phyloP scores from a whole-genome alignment of 2,888 invertebrate species.

The Lissonota sp. region DNA sequence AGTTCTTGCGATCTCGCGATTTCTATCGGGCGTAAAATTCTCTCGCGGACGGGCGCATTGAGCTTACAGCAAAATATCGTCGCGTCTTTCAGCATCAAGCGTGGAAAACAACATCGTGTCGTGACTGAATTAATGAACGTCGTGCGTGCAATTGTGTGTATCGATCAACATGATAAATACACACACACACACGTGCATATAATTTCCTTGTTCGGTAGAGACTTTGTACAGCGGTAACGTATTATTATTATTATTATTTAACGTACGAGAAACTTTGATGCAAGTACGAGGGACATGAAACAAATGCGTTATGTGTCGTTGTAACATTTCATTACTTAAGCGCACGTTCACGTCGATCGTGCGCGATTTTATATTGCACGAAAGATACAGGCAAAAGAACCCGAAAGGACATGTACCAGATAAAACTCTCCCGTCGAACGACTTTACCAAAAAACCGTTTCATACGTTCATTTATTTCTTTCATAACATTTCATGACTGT shows the following conservation, averaged over 20 bases:
- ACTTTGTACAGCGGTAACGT: conserved; percentile 15
- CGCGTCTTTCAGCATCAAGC: conserved; percentile 18
- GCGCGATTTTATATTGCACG: conserved; percentile 20
- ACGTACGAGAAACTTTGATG: conserved; percentile 14
- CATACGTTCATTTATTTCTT: no score
- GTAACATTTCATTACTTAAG: conserved; percentile 51
- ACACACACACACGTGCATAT: background rate
- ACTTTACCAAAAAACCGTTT: no score
- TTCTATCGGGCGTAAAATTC: conserved; percentile 23
- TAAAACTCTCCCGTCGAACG: no score
- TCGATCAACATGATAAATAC: conserved; percentile 5
- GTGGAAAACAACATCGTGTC: conserved; percentile 43
- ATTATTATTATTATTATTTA: conserved; percentile 10
- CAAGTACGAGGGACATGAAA: background rate
- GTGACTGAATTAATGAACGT: conserved; percentile 55
- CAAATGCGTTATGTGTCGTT: conserved; percentile 25
- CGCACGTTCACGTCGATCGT: conserved; percentile 35
- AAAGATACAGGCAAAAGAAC: background rate
- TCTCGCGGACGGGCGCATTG: background rate
- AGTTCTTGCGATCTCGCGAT: conserved; percentile 11
- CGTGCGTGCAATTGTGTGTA: background rate
- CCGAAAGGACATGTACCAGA: no score
- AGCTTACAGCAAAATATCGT: conserved; percentile 8
- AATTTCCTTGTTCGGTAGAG: background rate
- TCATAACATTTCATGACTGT: no score